Evolutionary conservation across 1,140 invertebrate genomes (phyloP), one percentile per base, ranked within the genome.

Genomic region (Pentalonia nigronervosa): DNA sequence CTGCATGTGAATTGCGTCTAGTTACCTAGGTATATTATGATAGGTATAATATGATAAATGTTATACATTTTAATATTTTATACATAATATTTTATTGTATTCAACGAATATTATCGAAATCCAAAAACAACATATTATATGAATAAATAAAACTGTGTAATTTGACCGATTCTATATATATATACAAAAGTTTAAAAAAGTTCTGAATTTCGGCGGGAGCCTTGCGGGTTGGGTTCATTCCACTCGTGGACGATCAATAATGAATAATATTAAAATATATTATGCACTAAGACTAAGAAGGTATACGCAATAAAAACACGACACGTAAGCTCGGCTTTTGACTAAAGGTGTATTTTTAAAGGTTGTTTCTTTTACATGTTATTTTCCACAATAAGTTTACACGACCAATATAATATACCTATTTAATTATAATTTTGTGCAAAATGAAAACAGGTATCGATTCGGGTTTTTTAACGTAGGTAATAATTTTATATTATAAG

Each of bases 211-310:
- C 3, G 60, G 60, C 60, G 4, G 30, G 25, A 60, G 60, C 30
- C 60, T 30, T 14, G 41, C 41, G 60, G 30, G 60, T 67, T 30
- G 60, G 60, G 60, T 67, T 67, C 60, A 67, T 67, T 67, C 23
- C 23, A 60, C 56, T 67, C 30, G 23, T 30, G 60, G 60, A n/a
- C 60, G 60, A 67, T 67, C 60, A 67, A 67, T 67, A 67, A 67
- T 67, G 60, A 67, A 67, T 67, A 67, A 67, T 67, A 67, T 67
- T 67, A 67, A 30, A 67, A 67, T 67, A 67, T 67, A 67, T 67
- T 67, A 67, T 67, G 23, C 60, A 4, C 14, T n/a, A 67, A 67
- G 30, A 67, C 60, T 67, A 67, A n/a, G 30, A 30, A 41, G 41
- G 41, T 60, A 60, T 67, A 67, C 9, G 25, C 23, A 30, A 67